Evolutionary conservation across 2,888 invertebrate genomes (phyloP).

Genomic region (Chaitophorus viminalis): DNA sequence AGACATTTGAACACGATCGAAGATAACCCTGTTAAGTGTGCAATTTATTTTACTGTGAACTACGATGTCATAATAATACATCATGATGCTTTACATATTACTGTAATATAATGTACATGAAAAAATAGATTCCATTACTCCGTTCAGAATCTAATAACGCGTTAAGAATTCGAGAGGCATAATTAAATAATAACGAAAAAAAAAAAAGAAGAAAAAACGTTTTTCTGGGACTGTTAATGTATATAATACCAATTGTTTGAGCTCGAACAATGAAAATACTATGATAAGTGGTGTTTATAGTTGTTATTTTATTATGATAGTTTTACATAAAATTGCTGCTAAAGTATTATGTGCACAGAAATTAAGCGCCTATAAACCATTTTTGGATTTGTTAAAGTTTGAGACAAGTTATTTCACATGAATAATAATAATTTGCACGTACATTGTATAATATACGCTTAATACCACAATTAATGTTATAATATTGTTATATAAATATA

Average conservation of each 20-base stretch:
- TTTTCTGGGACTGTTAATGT: not conserved
- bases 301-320: slow-evolving; percentile 2
- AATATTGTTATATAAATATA: not conserved
- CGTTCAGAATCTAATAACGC: too few relatives aligned
- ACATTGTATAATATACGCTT: too few relatives aligned
- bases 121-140: too few relatives aligned
- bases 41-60: too few relatives aligned
- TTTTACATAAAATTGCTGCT: not conserved
- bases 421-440: not conserved
- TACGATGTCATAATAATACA: too few relatives aligned
- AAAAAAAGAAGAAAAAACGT: not conserved
- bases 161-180: not conserved
- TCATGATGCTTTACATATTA: not conserved
- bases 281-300: not conserved
- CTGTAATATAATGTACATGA: not conserved
- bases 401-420: not conserved
- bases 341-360: not conserved
- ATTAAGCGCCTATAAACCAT: slow-evolving; percentile 4
- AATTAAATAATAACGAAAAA: not conserved
- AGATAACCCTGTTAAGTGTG: not conserved
- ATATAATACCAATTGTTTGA: not conserved
- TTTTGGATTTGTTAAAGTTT: slow-evolving; percentile 7
- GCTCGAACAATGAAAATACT: not conserved
- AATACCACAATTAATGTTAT: not conserved
- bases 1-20: not conserved